Evolutionary conservation across 2,888 invertebrate genomes (phyloP).

Genomic region (Druceiella hillmani): DNA sequence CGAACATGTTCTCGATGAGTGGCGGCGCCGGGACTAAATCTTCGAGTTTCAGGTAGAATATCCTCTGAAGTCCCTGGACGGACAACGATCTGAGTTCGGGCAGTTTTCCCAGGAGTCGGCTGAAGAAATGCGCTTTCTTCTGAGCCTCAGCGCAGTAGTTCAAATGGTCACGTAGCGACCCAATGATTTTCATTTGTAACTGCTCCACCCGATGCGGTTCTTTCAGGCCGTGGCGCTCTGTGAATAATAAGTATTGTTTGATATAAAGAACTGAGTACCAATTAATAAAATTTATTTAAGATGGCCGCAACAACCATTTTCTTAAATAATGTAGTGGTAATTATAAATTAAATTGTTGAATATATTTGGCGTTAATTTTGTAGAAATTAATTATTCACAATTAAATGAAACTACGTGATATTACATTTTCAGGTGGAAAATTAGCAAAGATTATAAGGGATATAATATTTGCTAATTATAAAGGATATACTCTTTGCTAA

Average conservation of each 20-base stretch:
- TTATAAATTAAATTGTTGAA: too few species aligned
- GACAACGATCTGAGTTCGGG: conserved; percentile 90
- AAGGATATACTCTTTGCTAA: too few species aligned
- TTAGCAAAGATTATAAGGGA: too few species aligned
- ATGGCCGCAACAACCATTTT: too few species aligned
- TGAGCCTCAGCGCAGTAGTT: conserved; percentile 87
- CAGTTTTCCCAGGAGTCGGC: conserved; percentile 84
- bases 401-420: too few species aligned
- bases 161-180: conserved; percentile 92
- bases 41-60: conserved; percentile 90
- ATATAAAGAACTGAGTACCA: too few species aligned
- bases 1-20: conserved; percentile 93
- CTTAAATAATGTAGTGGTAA: too few species aligned
- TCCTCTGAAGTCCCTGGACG: conserved; percentile 89
- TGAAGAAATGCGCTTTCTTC: conserved; percentile 90
- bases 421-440: too few species aligned
- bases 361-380: too few species aligned
- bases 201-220: conserved; percentile 92
- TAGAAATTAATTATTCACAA: too few species aligned
- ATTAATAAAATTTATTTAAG: too few species aligned
- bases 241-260: conserved; percentile 25
- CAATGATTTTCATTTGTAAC: conserved; percentile 94
- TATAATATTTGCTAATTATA: too few species aligned
- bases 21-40: conserved; percentile 89
- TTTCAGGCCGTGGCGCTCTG: conserved; percentile 89